Percentiles rank a stretch among this genome's conserved stretches.
Conservation (phyloP, 2,797 vertebrate genomes). For the Podarcis siculus region DNA sequence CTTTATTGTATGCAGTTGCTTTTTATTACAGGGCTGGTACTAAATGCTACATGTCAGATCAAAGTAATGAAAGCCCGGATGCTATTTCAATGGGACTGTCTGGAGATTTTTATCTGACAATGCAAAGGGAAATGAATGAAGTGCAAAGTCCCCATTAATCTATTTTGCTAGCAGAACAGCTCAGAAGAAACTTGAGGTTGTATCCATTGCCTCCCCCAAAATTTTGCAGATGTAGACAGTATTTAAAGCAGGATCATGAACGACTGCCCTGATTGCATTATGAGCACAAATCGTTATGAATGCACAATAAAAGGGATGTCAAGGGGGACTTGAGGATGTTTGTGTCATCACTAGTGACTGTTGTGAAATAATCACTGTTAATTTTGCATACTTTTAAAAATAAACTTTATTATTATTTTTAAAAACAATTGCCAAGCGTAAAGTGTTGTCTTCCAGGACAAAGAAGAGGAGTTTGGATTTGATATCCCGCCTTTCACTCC, state of each 20-base stretch:
- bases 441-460: no score
- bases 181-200: neutral
- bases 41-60: neutral
- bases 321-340: neutral
- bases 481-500: no score
- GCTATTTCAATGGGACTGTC: neutral
- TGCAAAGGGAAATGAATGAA: neutral
- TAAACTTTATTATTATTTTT: no score
- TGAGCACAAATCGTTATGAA: no score
- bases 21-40: slow-evolving; percentile 26
- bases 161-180: neutral
- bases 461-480: no score
- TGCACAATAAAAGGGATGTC: no score
- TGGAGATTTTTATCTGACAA: neutral
- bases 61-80: neutral
- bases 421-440: no score
- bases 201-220: no score
- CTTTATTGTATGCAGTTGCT: neutral
- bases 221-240: no score
- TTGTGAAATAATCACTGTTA: neutral
- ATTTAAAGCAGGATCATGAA: no score
- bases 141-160: neutral
- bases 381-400: no score
- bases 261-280: no score
- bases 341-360: neutral